Percentiles rank a stretch among this genome's conserved stretches.
These are phyloP conservation scores for Yponomeuta malinellus DNA, from an alignment of 2,888 invertebrate species.

Conservation along the genomic window DNA sequence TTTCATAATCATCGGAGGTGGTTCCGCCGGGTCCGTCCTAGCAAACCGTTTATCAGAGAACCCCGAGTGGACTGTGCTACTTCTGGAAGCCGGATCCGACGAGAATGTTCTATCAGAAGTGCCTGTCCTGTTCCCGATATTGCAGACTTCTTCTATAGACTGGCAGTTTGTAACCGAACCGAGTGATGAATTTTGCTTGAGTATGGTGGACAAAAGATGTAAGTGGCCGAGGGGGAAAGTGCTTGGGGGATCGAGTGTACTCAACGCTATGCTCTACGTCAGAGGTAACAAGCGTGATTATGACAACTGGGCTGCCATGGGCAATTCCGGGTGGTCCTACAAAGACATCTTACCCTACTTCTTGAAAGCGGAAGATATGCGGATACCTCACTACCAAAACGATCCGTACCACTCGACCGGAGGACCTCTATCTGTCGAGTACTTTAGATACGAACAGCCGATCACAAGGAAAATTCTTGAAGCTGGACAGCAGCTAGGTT, in stretches of 20 bases:
- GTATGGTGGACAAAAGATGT: constrained; percentile 79
- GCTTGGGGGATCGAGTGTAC: constrained; percentile 86
- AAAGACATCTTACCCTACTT: constrained; percentile 85
- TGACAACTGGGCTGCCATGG: constrained; percentile 87
- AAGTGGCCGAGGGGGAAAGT: constrained; percentile 89
- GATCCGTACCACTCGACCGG: constrained; percentile 81
- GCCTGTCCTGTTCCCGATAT: constrained; percentile 81
- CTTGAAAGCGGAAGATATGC: constrained; percentile 86
- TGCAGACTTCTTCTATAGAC: constrained; percentile 84
- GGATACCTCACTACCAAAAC: constrained; percentile 74
- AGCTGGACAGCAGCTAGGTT: constrained; percentile 82
- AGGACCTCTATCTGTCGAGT: constrained; percentile 84
- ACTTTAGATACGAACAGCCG: constrained; percentile 82
- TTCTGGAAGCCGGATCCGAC: constrained; percentile 88
- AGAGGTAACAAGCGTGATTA: constrained; percentile 90
- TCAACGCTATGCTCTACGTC: constrained; percentile 94
- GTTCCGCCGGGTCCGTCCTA: constrained; percentile 87
- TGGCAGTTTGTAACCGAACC: constrained; percentile 89
- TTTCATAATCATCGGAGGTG: constrained; percentile 87
- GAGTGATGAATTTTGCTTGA: constrained; percentile 79
- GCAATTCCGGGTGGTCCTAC: constrained; percentile 87
- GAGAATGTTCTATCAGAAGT: constrained; percentile 83
- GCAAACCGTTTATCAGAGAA: constrained; percentile 87
- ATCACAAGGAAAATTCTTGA: constrained; percentile 81
- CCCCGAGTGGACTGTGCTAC: constrained; percentile 80